phyloP scores from a whole-genome alignment of 2,113 vertebrate genomes.

The Camarhynchus parvulus region DNA sequence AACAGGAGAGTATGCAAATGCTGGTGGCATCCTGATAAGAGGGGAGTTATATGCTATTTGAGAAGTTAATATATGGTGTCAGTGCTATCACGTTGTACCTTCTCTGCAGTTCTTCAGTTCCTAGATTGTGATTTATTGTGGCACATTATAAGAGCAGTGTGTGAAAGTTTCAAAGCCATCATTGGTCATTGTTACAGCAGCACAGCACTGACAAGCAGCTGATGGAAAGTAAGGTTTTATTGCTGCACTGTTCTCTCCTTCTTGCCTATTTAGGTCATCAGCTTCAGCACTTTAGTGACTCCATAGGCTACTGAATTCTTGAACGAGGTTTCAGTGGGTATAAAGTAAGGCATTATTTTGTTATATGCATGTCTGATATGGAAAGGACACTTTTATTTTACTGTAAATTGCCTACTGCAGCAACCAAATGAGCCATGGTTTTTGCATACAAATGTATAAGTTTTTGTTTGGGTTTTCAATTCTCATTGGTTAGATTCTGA shows the following conservation, averaged over 20 bases:
- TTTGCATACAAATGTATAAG: neutral
- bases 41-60: neutral
- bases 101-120: neutral
- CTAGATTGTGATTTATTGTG: conserved; percentile 32
- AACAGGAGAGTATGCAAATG: neutral
- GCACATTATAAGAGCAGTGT: neutral
- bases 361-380: neutral
- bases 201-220: conserved; percentile 39
- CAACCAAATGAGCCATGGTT: neutral
- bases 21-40: neutral
- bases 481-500: neutral
- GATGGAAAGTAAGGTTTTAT: conserved; percentile 57
- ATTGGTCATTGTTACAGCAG: conserved; percentile 54
- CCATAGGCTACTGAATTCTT: neutral
- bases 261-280: neutral
- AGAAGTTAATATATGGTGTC: neutral
- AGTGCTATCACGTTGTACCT: neutral
- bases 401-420: neutral
- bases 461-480: neutral
- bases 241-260: neutral
- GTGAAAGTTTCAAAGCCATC: conserved; percentile 43
- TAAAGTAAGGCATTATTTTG: neutral
- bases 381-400: neutral
- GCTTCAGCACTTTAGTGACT: neutral
- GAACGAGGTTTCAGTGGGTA: neutral